These are phyloP conservation scores for Heliconius erato DNA, from an alignment of 2,888 invertebrate genomes.

Conservation along the genomic window DNA sequence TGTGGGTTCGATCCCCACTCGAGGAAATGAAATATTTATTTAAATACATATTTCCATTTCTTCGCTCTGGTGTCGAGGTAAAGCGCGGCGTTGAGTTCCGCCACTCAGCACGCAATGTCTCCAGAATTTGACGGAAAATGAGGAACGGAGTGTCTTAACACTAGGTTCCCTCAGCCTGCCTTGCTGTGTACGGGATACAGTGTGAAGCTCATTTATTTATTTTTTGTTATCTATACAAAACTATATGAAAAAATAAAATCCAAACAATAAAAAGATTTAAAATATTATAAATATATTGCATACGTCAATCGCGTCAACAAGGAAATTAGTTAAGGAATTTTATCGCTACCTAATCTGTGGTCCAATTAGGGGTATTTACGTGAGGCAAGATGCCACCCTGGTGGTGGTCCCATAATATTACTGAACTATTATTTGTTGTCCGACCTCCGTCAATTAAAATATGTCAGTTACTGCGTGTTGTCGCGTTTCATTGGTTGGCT, in stretches of 20 bases:
- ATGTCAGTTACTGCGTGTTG: conserved; percentile 74
- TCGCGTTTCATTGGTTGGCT: conserved; percentile 54
- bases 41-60: too few relatives aligned
- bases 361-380: conserved; percentile 80
- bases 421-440: conserved; percentile 60
- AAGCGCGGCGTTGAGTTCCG: too few relatives aligned
- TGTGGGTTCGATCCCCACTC: too few relatives aligned
- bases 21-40: too few relatives aligned
- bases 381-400: conserved; percentile 57
- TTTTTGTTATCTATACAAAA: too few relatives aligned
- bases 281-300: background rate
- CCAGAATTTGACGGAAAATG: too few relatives aligned
- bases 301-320: conserved; percentile 24
- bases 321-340: conserved; percentile 64
- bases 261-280: background rate
- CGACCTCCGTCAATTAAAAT: conserved; percentile 77
- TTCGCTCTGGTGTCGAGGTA: too few relatives aligned
- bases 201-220: too few relatives aligned
- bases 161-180: too few relatives aligned
- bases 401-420: conserved; percentile 71
- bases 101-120: too few relatives aligned
- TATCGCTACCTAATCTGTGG: conserved; percentile 73
- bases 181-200: too few relatives aligned
- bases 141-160: too few relatives aligned
- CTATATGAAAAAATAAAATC: background rate